Evolutionary conservation across 2,888 invertebrate genomes (phyloP), one percentile per base, ranked within the genome.

Genomic region (Scaptomyza tumidula): DNA sequence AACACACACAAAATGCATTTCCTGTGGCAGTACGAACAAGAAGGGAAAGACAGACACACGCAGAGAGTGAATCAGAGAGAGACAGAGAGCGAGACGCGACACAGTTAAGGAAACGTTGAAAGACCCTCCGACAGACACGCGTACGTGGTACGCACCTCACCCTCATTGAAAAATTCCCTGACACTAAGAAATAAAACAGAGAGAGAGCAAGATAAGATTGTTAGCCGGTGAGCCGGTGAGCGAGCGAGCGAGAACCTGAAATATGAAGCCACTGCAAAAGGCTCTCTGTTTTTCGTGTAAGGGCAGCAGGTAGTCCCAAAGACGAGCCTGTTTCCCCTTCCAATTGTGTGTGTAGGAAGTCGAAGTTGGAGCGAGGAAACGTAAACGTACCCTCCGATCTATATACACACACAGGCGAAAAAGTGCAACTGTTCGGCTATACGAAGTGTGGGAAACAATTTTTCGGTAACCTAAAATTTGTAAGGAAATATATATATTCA

Each of bases 361-460:
- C 39, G 70, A 29, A 43, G 37, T 27, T 57, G 60, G 50, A 60
- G 66, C 60, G 45, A 65, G 76, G 75, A 75, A 75, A 75, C 78
- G 74, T 66, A 68, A 65, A 85, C 70, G 71, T 75, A 80, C 69
- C 83, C 85, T 37, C 83, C 57, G 62, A 44, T 63, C 53, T 45
- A 43, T 45, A 43, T 27, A 27, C 14, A 37, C 33, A 33, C 7
- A 29, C 33, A 33, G 6, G 29, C 9, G 29, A 50, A 69, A 84
- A 80, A 85, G 71, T 87, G 86, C 85, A 87, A 87, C 86, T 79
- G 83, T 80, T 73, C 80, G 65, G 49, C 50, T 24, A 61, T 71
- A 55, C 72, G 66, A 75, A 90, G 90, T 90, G 90, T 90, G 90
- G 90, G 90, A 90, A 90, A 88, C 86, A 86, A 90, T 90, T 82